These are phyloP conservation scores for Himalopsyche tibetana DNA, from an alignment of 2,888 invertebrate genomes.

Conservation along the genomic window DNA sequence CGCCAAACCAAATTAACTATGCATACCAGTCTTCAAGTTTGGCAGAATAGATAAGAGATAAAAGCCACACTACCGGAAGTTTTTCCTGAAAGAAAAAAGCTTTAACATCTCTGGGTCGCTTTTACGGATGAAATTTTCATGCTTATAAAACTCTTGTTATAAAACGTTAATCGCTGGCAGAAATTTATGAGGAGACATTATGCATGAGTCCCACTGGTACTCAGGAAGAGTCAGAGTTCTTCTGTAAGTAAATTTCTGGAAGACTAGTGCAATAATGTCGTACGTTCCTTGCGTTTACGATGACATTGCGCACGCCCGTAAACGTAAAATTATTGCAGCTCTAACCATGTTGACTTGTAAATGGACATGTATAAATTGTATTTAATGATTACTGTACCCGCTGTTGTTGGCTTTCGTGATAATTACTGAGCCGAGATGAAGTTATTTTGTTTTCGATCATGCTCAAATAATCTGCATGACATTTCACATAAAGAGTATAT, in stretches of 20 bases:
- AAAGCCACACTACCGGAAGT: slow-evolving; percentile 14
- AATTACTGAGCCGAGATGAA: no score
- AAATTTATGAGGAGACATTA: slow-evolving; percentile 62
- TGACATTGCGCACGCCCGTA: neutral
- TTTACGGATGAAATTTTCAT: slow-evolving; percentile 29
- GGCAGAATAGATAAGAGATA: neutral
- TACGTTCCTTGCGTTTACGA: slow-evolving; percentile 11
- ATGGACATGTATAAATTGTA: neutral
- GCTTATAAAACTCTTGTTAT: slow-evolving; percentile 59
- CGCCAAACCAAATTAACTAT: neutral
- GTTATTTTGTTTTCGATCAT: no score
- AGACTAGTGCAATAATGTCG: neutral
- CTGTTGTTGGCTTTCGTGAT: neutral
- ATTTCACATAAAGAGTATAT: no score
- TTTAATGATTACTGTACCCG: neutral
- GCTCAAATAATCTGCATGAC: no score
- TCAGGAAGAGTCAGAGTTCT: slow-evolving; percentile 4
- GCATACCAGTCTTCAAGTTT: neutral
- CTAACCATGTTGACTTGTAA: neutral
- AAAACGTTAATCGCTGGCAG: slow-evolving; percentile 61
- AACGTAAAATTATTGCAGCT: neutral
- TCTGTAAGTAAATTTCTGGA: neutral
- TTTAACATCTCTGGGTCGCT: slow-evolving; percentile 14
- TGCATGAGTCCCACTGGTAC: slow-evolving; percentile 41
- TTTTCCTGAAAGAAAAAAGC: slow-evolving; percentile 7